Evolutionary conservation across 2,888 invertebrate species (phyloP), one percentile per base, ranked within the genome.

Genomic region (Megamerina dolium): DNA sequence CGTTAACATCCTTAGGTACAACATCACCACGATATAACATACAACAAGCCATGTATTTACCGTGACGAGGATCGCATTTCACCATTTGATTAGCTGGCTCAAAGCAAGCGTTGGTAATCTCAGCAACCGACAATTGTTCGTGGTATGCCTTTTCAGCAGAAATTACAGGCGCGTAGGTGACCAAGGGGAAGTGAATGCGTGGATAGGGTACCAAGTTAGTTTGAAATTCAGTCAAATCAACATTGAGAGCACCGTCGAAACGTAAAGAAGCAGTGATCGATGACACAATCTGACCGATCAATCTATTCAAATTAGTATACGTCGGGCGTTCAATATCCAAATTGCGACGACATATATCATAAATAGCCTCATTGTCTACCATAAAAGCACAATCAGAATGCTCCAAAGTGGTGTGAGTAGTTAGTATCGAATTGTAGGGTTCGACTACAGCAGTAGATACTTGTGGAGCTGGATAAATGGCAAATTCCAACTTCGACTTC

Each of bases 81-180:
- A 89, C 88, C 87, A 94, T 88, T 77, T 90, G 91, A 72, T 92
- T 92, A 40, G 89, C 88, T 1, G 93, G 92, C 65, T 94, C 94
- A 71, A 95, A 95, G 73, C 93, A 94, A 18, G 91, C 87, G 63
- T 92, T 90, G 46, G 95, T 95, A 62, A 94, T 94, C 67, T 94
- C 93, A 3, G 87, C 81, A 5, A 91, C 92, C 1, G 89, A 85
- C 50, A 91, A 76, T 65, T 91, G 90, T 68, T 93, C 93, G 61
- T 93, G 92, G 71, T 90, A 90, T 5, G 92, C 92, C 71, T 91
- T 92, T 71, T 92, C 92, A 1, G 91, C 87, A 23, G 90, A 89
- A 68, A 92, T 90, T 56, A 93, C 88, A 12, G 91, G 92, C 16
- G 91, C 90, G 67, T 92, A 92, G 3, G 93, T 86, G 51, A 86